Evolutionary conservation across 2,113 vertebrate species (phyloP).

Genomic region (Pterophyllum scalare): DNA sequence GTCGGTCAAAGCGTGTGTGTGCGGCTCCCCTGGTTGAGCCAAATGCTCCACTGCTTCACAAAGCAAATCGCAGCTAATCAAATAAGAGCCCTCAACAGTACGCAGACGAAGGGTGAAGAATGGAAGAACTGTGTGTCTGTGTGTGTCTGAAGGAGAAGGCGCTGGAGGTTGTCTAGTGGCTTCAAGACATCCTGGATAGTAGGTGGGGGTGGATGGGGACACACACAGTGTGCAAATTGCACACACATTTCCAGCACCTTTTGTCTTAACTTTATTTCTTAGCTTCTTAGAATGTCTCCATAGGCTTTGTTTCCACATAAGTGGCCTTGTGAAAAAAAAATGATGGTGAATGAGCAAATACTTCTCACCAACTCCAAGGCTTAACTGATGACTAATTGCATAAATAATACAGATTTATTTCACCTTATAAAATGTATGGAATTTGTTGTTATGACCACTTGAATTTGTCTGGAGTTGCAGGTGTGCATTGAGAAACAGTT

Average conservation of each 20-base stretch:
- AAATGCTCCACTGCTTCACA: slow-evolving; percentile 70
- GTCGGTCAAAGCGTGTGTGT: slow-evolving; percentile 50
- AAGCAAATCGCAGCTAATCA: slow-evolving; percentile 78
- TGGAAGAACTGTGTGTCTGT: slow-evolving; percentile 46
- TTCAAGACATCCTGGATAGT: slow-evolving; percentile 68
- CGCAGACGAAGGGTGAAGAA: slow-evolving; percentile 65
- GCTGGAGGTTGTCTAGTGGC: slow-evolving; percentile 62
- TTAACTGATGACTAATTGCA: background rate
- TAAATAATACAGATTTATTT: background rate
- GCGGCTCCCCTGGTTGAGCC: slow-evolving; percentile 59
- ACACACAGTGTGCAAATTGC: background rate
- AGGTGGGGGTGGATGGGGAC: slow-evolving; percentile 60
- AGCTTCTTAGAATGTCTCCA: background rate
- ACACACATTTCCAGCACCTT: background rate
- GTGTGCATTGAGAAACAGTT: background rate
- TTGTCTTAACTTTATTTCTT: slow-evolving; percentile 8
- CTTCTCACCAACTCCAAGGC: slow-evolving; percentile 3
- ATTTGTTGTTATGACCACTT: background rate
- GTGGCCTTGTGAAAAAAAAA: background rate
- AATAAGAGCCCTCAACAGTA: slow-evolving; percentile 73
- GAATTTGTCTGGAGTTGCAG: background rate
- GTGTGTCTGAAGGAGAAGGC: slow-evolving; percentile 45
- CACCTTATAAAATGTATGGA: background rate
- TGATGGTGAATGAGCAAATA: background rate
- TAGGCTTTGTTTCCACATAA: background rate